Evolutionary conservation across 2,888 invertebrate genomes (phyloP), one percentile per base, ranked within the genome.

Genomic region (Eudemis profundana): DNA sequence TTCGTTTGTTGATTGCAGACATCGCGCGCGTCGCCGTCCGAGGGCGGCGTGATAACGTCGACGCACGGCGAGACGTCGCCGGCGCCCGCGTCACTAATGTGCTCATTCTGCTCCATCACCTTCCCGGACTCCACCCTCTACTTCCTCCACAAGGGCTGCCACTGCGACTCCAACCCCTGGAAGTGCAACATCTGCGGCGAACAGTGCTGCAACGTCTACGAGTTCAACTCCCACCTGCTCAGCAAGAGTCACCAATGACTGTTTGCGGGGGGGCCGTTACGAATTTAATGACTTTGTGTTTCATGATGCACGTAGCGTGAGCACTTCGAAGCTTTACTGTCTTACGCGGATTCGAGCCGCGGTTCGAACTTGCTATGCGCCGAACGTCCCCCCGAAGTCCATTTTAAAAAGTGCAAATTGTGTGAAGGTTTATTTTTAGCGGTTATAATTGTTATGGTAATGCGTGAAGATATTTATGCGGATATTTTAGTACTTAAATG

Each of bases 131-230:
- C 97, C 82, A 99, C 98, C 0, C 93, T 99, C 64, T 98, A 98
- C 91, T 98, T 98, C 91, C 94, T 99, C 72, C 99, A 99, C 93
- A 98, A 98, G 93, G 98, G 98, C 73, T 97, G 99, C 86, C 99
- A 99, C 92, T 98, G 98, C 75, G 98, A 98, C 83, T 96, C 97
- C 73, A 98, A 98, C 91, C 98, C 99, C 0, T 99, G 94, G 94
- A 98, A 98, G 90, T 98, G 98, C 90, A 99, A 99, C 92, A 97
- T 99, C 75, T 99, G 99, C 87, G 98, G 98, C 53, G 97, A 98
- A 86, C 96, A 97, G 84, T 98, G 98, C 89, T 96, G 96, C 87
- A 98, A 98, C 83, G 96, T 98, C 61, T 98, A 98, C 91, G 98
- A 98, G 89, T 99, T 99, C 93, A 98, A 98, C 93, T 97, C 98